Evolutionary conservation across 92 coral and sea anemone genomes (phyloP).

Genomic region (Virgularia gustaviana): DNA sequence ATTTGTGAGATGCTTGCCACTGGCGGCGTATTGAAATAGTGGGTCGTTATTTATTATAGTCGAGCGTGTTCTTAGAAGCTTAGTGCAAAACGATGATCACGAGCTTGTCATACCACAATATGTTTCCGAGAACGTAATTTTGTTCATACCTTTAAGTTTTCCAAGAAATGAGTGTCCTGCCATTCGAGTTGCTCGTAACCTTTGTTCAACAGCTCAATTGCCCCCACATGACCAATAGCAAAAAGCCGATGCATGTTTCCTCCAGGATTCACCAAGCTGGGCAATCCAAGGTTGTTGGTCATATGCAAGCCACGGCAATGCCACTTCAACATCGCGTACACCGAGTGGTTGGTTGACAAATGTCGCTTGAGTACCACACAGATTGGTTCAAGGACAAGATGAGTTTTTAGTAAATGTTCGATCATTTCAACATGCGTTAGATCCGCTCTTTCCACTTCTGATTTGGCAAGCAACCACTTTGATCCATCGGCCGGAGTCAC

Average conservation of each 20-base stretch:
- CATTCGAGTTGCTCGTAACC: slow-evolving; percentile 38
- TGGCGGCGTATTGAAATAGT: no score
- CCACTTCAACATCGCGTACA: slow-evolving; percentile 52
- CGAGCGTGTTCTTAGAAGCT: not conserved
- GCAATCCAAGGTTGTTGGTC: slow-evolving; percentile 54
- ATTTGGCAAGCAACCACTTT: slow-evolving; percentile 62
- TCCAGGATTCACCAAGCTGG: slow-evolving; percentile 26
- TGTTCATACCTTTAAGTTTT: slow-evolving; percentile 48
- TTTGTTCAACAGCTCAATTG: slow-evolving; percentile 28
- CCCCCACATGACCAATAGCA: slow-evolving; percentile 55
- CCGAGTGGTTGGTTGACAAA: slow-evolving; percentile 53
- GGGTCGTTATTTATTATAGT: not conserved
- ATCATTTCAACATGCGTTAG: slow-evolving; percentile 42
- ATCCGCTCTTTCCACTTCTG: slow-evolving; percentile 53
- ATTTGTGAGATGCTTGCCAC: no score
- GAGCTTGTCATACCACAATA: no score
- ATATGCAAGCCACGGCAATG: slow-evolving; percentile 64
- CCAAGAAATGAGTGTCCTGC: slow-evolving; percentile 52
- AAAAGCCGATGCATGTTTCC: slow-evolving; percentile 26
- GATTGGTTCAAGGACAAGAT: slow-evolving; percentile 55
- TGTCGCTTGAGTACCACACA: slow-evolving; percentile 57
- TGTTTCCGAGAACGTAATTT: not conserved
- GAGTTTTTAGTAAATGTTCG: slow-evolving; percentile 62
- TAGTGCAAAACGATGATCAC: not conserved
- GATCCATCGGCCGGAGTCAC: slow-evolving; percentile 42